A percentile compares a stretch with the other conserved stretches of the same genome.
Evolutionary conservation across 2,113 vertebrate genomes (phyloP).

Genomic region (Syngnathus scovelli): DNA sequence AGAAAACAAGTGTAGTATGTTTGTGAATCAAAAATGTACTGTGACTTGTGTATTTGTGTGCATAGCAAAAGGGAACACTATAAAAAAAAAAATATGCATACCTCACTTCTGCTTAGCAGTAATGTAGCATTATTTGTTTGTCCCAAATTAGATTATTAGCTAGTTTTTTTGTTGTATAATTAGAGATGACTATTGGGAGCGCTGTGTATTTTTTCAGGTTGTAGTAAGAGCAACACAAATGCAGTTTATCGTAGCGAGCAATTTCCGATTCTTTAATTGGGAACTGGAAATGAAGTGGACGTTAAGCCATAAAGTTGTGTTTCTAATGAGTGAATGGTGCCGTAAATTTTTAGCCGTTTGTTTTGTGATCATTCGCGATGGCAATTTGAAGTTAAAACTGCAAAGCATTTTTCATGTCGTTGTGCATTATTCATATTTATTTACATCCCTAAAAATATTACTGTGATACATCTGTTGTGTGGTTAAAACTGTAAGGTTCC

Average conservation of each 20-base stretch:
- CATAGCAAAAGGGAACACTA: neutral
- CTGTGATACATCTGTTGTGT: constrained; percentile 32
- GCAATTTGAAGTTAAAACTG: constrained; percentile 19
- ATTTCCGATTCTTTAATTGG: constrained; percentile 13
- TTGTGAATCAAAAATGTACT: neutral
- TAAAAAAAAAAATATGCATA: neutral
- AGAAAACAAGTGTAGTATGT: neutral
- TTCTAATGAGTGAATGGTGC: constrained; percentile 17
- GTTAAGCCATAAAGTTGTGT: constrained; percentile 48
- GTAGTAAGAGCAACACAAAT: constrained; percentile 1
- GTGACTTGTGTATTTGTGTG: neutral
- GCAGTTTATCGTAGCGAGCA: neutral
- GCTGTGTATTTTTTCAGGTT: neutral
- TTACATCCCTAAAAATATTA: constrained; percentile 32
- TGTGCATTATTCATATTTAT: constrained; percentile 37
- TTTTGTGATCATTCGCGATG: constrained; percentile 32
- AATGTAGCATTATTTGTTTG: neutral
- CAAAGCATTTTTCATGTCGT: constrained; percentile 27
- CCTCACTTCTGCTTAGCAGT: neutral
- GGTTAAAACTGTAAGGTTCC: constrained; percentile 29
- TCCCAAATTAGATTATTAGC: neutral
- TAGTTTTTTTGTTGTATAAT: neutral
- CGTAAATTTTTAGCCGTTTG: neutral
- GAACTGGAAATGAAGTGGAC: constrained; percentile 32
- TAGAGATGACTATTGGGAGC: neutral